A percentile compares a stretch with the other conserved stretches of the same genome.
These are phyloP conservation scores for Phaethon lepturus DNA, from an alignment of 2,113 vertebrate species.

Conservation along the genomic window DNA sequence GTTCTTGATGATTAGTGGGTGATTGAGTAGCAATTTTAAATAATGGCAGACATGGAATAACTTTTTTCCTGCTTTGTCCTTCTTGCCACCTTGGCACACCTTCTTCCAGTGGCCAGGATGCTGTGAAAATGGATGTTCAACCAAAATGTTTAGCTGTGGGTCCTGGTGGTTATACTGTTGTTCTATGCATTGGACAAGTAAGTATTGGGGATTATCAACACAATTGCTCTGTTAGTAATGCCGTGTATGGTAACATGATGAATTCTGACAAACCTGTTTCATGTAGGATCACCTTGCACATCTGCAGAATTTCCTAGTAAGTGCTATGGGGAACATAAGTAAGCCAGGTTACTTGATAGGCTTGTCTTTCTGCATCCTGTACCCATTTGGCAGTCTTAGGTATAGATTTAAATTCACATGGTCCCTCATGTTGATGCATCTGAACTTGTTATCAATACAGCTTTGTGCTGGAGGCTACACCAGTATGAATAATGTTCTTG, in stretches of 20 bases:
- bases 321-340: neutral
- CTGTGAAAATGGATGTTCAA: conserved; percentile 92
- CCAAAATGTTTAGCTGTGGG: conserved; percentile 88
- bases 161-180: conserved; percentile 83
- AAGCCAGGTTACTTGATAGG: neutral
- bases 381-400: neutral
- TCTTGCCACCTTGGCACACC: accelerated
- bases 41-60: neutral
- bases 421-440: neutral
- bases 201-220: neutral
- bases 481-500: neutral
- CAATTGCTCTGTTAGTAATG: neutral
- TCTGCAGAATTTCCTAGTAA: neutral
- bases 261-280: neutral
- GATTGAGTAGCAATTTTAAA: neutral
- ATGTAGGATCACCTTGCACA: neutral
- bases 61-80: neutral
- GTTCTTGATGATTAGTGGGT: neutral
- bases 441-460: neutral
- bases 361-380: neutral
- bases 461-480: neutral
- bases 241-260: neutral
- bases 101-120: conserved; percentile 83
- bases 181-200: conserved; percentile 92
- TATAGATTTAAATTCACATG: neutral